These are phyloP conservation scores for Danio jaintianensis DNA, from an alignment of 2,797 vertebrate genomes.

Conservation along the genomic window DNA sequence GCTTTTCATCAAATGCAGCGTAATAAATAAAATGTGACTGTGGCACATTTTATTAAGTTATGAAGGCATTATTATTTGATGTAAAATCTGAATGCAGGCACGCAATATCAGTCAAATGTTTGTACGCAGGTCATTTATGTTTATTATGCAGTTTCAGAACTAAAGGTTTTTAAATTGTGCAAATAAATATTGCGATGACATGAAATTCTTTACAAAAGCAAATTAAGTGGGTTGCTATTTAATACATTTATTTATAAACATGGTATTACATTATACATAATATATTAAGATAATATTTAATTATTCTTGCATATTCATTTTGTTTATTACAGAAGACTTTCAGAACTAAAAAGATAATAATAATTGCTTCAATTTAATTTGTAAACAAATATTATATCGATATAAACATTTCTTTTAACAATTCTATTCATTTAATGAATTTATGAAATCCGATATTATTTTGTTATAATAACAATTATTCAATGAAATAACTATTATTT, in stretches of 20 bases:
- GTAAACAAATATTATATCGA: too few species aligned
- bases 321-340: too few species aligned
- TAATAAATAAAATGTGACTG: conserved; percentile 65
- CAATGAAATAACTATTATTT: too few species aligned
- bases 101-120: neutral
- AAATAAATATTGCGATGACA: neutral
- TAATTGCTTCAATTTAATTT: too few species aligned
- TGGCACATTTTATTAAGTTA: conserved; percentile 68
- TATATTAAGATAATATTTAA: neutral
- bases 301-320: neutral
- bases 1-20: conserved; percentile 56
- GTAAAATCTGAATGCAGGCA: conserved; percentile 58
- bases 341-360: too few species aligned
- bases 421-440: too few species aligned
- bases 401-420: too few species aligned
- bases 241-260: neutral
- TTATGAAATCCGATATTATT: too few species aligned
- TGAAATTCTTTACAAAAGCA: neutral
- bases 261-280: too few species aligned
- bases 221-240: neutral
- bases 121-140: neutral
- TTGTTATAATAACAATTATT: too few species aligned
- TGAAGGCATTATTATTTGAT: conserved; percentile 22
- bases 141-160: neutral
- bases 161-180: neutral